Evolutionary conservation across 1,140 invertebrate species (phyloP).

Genomic region (Drosophila lacertosa): DNA sequence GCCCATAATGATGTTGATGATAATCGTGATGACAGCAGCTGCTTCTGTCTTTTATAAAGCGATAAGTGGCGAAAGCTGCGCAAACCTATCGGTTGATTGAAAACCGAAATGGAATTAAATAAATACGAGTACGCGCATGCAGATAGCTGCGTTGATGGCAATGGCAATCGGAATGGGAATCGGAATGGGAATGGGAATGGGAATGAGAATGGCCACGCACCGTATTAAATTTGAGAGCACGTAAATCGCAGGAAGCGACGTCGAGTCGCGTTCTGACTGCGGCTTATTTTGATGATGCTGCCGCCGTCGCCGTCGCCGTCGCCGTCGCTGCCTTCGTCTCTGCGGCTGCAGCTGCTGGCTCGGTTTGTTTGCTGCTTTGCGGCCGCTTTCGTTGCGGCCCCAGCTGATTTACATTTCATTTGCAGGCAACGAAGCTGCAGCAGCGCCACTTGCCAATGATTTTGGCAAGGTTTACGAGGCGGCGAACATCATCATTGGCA

Average conservation of each 20-base stretch:
- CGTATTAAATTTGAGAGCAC: constrained; percentile 66
- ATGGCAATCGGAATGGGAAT: constrained; percentile 18
- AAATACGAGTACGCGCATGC: constrained; percentile 61
- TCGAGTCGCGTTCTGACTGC: constrained; percentile 20
- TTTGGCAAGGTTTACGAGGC: constrained; percentile 77
- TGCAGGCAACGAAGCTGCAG: constrained; percentile 33
- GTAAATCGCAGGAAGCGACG: constrained; percentile 30
- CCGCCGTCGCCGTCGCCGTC: neutral
- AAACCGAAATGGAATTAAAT: constrained; percentile 78
- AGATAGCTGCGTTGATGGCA: constrained; percentile 46
- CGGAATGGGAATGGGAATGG: constrained; percentile 47
- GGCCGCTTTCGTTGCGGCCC: constrained; percentile 37
- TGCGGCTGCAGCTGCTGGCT: constrained; percentile 1
- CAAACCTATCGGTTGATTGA: constrained; percentile 76
- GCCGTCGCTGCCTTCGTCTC: neutral
- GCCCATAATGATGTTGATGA: constrained; percentile 3
- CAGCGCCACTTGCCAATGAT: constrained; percentile 53
- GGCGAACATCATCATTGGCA: constrained; percentile 49
- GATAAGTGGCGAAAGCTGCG: constrained; percentile 42
- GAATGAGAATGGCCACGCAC: constrained; percentile 65
- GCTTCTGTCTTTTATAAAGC: constrained; percentile 39
- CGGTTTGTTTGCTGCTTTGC: constrained; percentile 44
- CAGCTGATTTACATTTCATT: constrained; percentile 77
- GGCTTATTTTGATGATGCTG: constrained; percentile 38
- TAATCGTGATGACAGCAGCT: constrained; percentile 17